phyloP scores from a whole-genome alignment of 2,888 invertebrate species.

The Nymphalis c-album region DNA sequence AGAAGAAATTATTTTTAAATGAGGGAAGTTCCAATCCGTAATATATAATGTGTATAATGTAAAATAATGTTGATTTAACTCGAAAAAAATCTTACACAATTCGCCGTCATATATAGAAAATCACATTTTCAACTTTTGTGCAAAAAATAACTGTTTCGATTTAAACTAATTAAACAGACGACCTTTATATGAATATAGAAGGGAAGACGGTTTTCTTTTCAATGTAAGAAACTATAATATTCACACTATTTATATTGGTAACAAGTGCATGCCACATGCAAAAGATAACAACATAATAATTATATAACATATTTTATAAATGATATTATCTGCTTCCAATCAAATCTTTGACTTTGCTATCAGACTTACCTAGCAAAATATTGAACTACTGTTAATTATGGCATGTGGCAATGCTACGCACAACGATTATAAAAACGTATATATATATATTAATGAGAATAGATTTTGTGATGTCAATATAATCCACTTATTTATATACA shows the following conservation, averaged over 20 bases:
- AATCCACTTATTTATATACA: not conserved
- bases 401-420: conserved; percentile 17
- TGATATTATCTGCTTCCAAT: not conserved
- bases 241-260: not conserved
- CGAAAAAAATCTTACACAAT: conserved; percentile 7
- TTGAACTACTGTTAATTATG: conserved; percentile 6
- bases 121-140: not conserved
- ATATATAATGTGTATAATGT: not conserved
- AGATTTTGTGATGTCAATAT: conserved; percentile 5
- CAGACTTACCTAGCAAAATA: not conserved
- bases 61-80: not conserved
- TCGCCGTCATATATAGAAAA: not conserved
- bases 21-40: not conserved
- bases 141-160: not conserved
- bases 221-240: not conserved
- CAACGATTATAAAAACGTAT: not conserved
- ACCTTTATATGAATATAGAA: not conserved
- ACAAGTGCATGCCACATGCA: conserved; percentile 13
- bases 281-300: not conserved
- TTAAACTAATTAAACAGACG: not conserved
- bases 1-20: not conserved
- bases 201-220: conserved; percentile 7
- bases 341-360: not conserved
- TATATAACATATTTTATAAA: not conserved
- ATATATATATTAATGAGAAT: not conserved